Base-by-base conservation (phyloP, 2,113 vertebrate genomes). In the Ellobius talpinus region DNA sequence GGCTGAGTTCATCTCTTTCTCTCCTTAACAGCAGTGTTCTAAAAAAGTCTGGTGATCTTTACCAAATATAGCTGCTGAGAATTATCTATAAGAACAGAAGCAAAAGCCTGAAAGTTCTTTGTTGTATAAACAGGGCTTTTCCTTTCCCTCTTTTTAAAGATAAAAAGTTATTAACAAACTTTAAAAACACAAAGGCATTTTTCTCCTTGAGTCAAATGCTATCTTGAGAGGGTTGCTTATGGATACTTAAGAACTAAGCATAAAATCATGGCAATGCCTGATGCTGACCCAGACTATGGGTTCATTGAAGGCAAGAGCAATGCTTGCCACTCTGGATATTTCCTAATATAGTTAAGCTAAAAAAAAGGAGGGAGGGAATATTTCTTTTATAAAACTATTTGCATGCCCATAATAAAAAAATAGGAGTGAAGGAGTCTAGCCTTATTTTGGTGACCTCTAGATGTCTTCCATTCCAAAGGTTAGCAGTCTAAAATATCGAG, bases 381-480 rank as follows among this genome's bases (percentile, higher is more conserved):
- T 45, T 94, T 93, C 39, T 78, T 92, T 63, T 55, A 72, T 85
- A 74, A 89, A 87, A 63, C 9, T 5, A 74, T 82, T 89, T 84
- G 17, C 17, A 82, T 77, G 42, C 17, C 50, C 74, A 21, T 55
- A 33, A 72, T 72, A 68, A 93, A 65, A 68, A 70, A 94, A 63
- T 90, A 72, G 13, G 31, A 96, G 19, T 77, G 13, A 42, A 84
- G 12, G 26, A 55, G 74, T 89, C 36, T 33, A 36, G 21, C 82
- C 23, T 81, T 94, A 42, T 84, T 86, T 21, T 85, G 42, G 29
- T 31, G 23, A 95, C 52, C n/a, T 95, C n/a, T 90, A 89, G 52
- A 96, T 87, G 85, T 84, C 93, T 95, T 45, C 91, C 12, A 95
- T 45, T 92, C n/a, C 92, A 94, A 95, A 61, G 31, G 7, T 23